Percentiles rank a stretch among this genome's conserved stretches.
phyloP scores from a whole-genome alignment of 2,797 vertebrate genomes.

The Nyctibius grandis region DNA sequence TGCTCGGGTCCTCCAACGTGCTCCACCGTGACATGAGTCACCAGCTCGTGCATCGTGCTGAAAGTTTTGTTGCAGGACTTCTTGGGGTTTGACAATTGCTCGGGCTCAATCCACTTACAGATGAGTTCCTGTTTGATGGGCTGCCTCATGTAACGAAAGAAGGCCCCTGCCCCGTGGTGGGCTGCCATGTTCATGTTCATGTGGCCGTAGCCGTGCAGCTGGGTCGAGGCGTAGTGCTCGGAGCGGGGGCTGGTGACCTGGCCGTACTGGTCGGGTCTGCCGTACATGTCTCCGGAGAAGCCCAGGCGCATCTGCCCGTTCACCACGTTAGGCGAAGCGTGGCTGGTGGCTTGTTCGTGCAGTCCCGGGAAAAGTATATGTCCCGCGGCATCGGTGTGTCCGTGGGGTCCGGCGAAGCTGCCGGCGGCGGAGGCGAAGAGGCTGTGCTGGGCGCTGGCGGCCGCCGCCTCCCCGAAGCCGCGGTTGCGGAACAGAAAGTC shows the following conservation, averaged over 20 bases:
- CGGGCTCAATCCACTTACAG: conserved; percentile 96
- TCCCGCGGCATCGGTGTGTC: conserved; percentile 93
- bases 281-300: conserved; percentile 99
- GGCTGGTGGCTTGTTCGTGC: conserved; percentile 92
- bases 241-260: conserved; percentile 96
- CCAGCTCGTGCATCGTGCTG: conserved; percentile 97
- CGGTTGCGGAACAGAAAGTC: conserved; percentile 99
- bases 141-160: conserved; percentile 97
- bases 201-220: conserved; percentile 96
- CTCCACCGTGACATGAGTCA: conserved; percentile 95
- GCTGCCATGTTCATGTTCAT: conserved; percentile 99
- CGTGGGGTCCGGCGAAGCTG: conserved; percentile 91
- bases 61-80: conserved; percentile 99
- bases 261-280: conserved; percentile 94
- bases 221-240: conserved; percentile 94
- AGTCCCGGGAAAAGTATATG: conserved; percentile 98
- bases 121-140: conserved; percentile 98
- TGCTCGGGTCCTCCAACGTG: conserved; percentile 97
- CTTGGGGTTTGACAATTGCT: conserved; percentile 95
- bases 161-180: conserved; percentile 96
- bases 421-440: conserved; percentile 78
- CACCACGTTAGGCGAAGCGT: conserved; percentile 95
- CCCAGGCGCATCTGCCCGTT: conserved; percentile 98
- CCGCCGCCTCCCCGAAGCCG: conserved; percentile 93
- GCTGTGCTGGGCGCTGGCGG: conserved; percentile 83